A percentile compares a stretch with the other conserved stretches of the same genome.
Evolutionary conservation across 2,797 vertebrate genomes (phyloP).

Genomic region (Gambusia yucatana): DNA sequence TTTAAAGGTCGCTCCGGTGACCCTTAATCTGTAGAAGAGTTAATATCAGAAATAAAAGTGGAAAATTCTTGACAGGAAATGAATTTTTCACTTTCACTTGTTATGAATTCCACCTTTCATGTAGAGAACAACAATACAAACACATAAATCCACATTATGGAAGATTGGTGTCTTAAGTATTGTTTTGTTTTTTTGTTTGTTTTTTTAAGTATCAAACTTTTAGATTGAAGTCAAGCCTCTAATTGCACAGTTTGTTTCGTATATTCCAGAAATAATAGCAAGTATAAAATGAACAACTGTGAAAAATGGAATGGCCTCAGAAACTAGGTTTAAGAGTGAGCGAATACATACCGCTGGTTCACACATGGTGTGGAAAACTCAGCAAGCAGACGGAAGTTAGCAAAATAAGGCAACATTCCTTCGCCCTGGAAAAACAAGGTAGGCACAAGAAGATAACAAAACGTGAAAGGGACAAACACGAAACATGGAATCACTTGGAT

Average conservation of each 20-base stretch:
- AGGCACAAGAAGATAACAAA: conserved; percentile 74
- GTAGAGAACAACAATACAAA: not conserved
- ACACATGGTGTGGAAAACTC: conserved; percentile 99
- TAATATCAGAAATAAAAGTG: not conserved
- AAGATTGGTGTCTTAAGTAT: too few relatives aligned
- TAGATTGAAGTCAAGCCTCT: not conserved
- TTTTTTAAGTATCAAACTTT: not conserved
- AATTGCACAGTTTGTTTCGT: not conserved
- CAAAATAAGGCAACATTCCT: conserved; percentile 92
- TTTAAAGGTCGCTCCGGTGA: not conserved
- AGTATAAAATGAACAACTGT: not conserved
- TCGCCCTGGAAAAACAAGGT: conserved; percentile 82
- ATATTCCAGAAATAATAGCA: not conserved
- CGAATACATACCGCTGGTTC: conserved; percentile 94
- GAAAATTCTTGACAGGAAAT: not conserved
- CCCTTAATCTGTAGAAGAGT: not conserved
- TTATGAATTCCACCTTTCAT: not conserved
- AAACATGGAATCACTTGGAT: conserved; percentile 41
- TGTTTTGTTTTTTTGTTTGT: too few relatives aligned
- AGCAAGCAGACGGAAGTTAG: conserved; percentile 96
- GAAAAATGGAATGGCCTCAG: conserved; percentile 5
- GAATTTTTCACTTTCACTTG: not conserved
- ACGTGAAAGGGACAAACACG: conserved; percentile 71
- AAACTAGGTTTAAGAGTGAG: conserved; percentile 9
- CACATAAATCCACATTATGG: not conserved